phyloP scores from a whole-genome alignment of 2,888 invertebrate genomes.

The Thereva nobilitata region DNA sequence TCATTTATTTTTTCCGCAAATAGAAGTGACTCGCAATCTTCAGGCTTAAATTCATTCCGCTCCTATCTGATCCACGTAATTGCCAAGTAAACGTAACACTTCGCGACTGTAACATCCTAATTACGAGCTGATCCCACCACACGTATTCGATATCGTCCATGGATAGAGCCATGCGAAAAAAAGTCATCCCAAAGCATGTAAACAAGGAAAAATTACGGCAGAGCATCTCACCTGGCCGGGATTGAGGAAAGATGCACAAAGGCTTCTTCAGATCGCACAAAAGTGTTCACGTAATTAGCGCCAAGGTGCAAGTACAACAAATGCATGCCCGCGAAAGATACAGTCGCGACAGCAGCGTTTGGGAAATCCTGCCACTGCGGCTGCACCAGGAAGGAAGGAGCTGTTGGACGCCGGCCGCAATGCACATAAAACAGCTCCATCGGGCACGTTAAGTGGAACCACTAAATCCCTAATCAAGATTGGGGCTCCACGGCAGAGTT shows the following conservation, averaged over 20 bases:
- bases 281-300: conserved; percentile 22
- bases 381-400: conserved; percentile 7
- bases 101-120: conserved; percentile 24
- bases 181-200: conserved; percentile 23
- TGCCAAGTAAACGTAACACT: conserved; percentile 28
- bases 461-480: conserved; percentile 32
- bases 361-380: not conserved
- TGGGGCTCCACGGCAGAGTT: conserved; percentile 4
- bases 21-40: not conserved
- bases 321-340: conserved; percentile 25
- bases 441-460: conserved; percentile 10
- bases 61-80: conserved; percentile 29
- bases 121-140: conserved; percentile 16
- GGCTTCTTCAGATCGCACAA: conserved; percentile 1
- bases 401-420: not conserved
- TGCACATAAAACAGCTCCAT: conserved; percentile 4
- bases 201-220: conserved; percentile 27
- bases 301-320: conserved; percentile 25
- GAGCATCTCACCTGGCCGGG: conserved; percentile 22
- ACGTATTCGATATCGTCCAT: not conserved
- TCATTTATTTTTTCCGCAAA: no score
- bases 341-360: conserved; percentile 9
- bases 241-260: conserved; percentile 5
- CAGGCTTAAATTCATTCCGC: not conserved
- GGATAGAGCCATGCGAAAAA: not conserved